Base-by-base conservation (phyloP, 1,140 invertebrate species). In the Lordiphosa stackelbergi region DNA sequence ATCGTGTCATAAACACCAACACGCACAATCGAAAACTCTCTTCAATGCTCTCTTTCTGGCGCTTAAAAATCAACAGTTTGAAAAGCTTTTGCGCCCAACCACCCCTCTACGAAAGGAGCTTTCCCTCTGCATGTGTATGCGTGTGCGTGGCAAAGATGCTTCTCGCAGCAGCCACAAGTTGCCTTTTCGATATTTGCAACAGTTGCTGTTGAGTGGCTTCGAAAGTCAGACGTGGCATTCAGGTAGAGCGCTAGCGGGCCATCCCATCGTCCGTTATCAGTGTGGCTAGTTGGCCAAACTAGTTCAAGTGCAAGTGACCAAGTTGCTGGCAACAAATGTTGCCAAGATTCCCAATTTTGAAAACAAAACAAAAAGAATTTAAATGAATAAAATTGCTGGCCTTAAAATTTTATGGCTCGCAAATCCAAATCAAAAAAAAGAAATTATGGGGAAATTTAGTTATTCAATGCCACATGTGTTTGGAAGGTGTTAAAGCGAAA, bases 131-230 rank as follows among this genome's bases (percentile, higher is more conserved):
- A 16, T 34, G 28, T 35, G 11, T 19, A 28, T 49, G 10, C 7
- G 8, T 10, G 43, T 46, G 24, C 46, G 28, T 10, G 28, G 47
- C 37, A 13, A 47, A 52, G 60, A 41, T 55, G 64, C 28, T 43
- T 54, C 13, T 28, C 37, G 52, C 52, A 52, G 73, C 72, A 65
- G 77, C 77, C 68, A 83, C 77, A 84, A 83, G 77, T 84, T 83
- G 78, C 69, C 72, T 77, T 83, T 84, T 73, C 69, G 78, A 70
- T 13, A 59, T 69, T 78, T 83, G 77, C 77, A 83, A 83, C 77
- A 83, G 77, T 83, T 83, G 77, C 73, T 81, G 77, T 77, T 77
- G 72, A 83, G 77, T 83, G 77, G 70, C 73, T 84, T 77, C 65
- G 61, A 77, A 73, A 83, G 71, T 70, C 78, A 78, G 77, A 83